Conservation (phyloP, 2,113 vertebrate species). For the Burhinus bistriatus region DNA sequence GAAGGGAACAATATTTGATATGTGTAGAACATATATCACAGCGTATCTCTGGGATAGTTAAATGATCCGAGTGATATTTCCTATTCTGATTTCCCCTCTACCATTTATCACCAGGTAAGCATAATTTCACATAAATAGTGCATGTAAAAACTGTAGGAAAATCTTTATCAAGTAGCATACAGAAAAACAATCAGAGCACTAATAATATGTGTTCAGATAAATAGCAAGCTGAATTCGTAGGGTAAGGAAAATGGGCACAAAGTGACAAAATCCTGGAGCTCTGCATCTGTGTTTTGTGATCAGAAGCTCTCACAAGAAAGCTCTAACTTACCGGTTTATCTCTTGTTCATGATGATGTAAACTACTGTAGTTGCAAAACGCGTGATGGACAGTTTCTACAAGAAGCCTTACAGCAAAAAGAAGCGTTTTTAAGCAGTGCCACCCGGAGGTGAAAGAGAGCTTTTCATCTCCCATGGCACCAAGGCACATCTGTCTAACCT, state of each 20-base stretch:
- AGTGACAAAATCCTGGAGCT: not conserved
- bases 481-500: not conserved
- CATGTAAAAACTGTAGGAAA: not conserved
- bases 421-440: constrained; percentile 26
- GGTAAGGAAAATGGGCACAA: not conserved
- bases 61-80: not conserved
- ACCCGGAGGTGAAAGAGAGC: not conserved
- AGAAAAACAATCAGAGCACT: not conserved
- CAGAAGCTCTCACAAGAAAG: not conserved
- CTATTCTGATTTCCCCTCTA: not conserved
- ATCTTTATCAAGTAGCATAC: not conserved
- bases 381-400: not conserved
- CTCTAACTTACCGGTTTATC: not conserved
- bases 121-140: not conserved
- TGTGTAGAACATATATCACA: not conserved
- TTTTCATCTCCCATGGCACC: not conserved
- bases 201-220: not conserved
- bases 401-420: not conserved
- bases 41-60: not conserved
- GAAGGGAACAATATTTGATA: not conserved
- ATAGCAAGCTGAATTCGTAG: not conserved
- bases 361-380: fast-evolving
- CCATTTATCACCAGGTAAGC: not conserved
- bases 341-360: not conserved
- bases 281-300: not conserved